Evolutionary conservation across 2,888 invertebrate species (phyloP).

Genomic region (Drosophila aldrichi): DNA sequence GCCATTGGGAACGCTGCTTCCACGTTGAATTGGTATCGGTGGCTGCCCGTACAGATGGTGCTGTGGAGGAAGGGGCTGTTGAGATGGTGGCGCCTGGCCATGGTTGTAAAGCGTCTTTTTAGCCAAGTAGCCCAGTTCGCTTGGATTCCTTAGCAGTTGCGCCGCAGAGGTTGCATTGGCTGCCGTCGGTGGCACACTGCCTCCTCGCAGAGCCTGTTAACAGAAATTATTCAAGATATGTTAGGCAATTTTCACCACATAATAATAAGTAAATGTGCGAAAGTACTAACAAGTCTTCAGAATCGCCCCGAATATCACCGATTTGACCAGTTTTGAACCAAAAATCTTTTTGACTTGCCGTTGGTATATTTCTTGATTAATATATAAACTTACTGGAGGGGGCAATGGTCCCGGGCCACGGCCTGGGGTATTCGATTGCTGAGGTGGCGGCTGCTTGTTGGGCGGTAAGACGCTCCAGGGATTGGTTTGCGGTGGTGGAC

Average conservation of each 20-base stretch:
- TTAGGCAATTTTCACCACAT: not conserved
- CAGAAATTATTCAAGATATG: not conserved
- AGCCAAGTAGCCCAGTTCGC: slow-evolving; percentile 80
- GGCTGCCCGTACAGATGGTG: slow-evolving; percentile 72
- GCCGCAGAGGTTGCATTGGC: slow-evolving; percentile 64
- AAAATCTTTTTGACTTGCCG: not conserved
- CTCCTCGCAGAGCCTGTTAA: slow-evolving; percentile 70
- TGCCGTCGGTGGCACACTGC: slow-evolving; percentile 78
- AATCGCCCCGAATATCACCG: not conserved
- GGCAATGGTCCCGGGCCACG: slow-evolving; percentile 68
- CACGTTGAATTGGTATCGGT: slow-evolving; percentile 78
- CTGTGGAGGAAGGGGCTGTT: slow-evolving; percentile 61
- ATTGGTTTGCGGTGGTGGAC: slow-evolving; percentile 85
- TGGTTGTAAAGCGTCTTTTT: slow-evolving; percentile 80
- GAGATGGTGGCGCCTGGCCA: slow-evolving; percentile 68
- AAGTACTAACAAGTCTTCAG: not conserved
- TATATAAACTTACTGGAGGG: slow-evolving; percentile 50
- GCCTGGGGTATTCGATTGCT: slow-evolving; percentile 62
- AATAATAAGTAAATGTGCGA: not conserved
- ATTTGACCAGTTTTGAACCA: not conserved
- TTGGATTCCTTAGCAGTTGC: slow-evolving; percentile 78
- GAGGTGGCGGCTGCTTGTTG: slow-evolving; percentile 74
- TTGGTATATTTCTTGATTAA: not conserved
- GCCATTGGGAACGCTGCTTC: slow-evolving; percentile 82
- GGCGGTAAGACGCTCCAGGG: slow-evolving; percentile 84